Conservation (phyloP, 2,113 vertebrate genomes). For the Neopipo cinnamomea region DNA sequence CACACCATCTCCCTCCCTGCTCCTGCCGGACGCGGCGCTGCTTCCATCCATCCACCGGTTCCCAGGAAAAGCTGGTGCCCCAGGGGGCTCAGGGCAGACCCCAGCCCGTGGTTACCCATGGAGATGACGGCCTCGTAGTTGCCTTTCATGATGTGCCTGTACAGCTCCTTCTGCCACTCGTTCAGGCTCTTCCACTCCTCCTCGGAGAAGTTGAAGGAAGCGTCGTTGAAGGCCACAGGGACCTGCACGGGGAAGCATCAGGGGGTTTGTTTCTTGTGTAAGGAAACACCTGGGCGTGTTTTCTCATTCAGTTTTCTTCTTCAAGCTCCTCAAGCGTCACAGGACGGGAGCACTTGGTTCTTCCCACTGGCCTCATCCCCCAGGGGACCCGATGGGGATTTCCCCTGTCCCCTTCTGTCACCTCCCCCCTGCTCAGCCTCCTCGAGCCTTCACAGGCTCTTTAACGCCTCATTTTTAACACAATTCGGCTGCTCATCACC, state of each 20-base stretch:
- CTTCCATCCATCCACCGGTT: neutral
- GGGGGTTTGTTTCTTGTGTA: neutral
- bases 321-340: accelerated
- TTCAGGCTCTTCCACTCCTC: conserved; percentile 78
- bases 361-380: accelerated
- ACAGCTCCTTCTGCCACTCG: conserved; percentile 79
- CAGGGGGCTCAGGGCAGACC: neutral
- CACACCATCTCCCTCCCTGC: neutral
- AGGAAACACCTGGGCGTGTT: neutral
- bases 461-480: neutral
- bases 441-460: neutral
- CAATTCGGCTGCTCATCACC: neutral
- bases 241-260: conserved; percentile 61
- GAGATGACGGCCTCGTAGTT: conserved; percentile 80
- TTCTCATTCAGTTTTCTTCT: neutral
- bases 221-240: conserved; percentile 70
- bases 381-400: accelerated
- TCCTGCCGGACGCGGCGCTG: neutral
- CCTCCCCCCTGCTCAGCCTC: neutral
- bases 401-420: neutral
- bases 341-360: neutral
- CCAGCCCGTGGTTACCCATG: conserved; percentile 66
- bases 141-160: conserved; percentile 78
- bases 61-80: neutral
- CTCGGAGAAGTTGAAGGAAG: conserved; percentile 74